Conservation (phyloP, 2,113 vertebrate species). For the Catagonus wagneri region DNA sequence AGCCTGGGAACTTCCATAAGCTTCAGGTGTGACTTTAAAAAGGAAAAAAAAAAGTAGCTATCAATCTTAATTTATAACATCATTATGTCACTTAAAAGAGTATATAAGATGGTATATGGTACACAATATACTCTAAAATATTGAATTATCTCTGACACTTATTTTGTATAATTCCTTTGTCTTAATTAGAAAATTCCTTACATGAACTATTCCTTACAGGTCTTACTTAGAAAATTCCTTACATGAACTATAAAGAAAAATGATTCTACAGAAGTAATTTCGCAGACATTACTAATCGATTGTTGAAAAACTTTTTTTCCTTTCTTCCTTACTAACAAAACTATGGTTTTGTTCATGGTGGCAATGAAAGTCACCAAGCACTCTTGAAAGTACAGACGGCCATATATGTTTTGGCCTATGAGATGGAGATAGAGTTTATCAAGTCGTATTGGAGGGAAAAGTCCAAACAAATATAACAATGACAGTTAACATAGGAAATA, state of each 20-base stretch:
- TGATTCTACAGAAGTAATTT: background rate
- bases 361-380: background rate
- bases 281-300: background rate
- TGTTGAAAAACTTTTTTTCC: background rate
- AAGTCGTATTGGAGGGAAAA: background rate
- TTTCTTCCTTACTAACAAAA: conserved; percentile 1
- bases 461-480: background rate
- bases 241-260: conserved; percentile 21
- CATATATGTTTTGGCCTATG: background rate
- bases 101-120: background rate
- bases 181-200: conserved; percentile 30
- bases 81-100: background rate
- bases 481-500: background rate
- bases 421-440: background rate
- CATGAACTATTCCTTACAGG: too few relatives aligned
- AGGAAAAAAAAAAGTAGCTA: background rate
- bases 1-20: too few relatives aligned
- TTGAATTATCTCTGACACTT: background rate
- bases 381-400: background rate
- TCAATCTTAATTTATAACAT: background rate
- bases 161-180: conserved; percentile 47
- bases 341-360: background rate
- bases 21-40: too few relatives aligned
- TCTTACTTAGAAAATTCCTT: conserved; percentile 9
- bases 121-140: background rate